A percentile compares a stretch with the other conserved stretches of the same genome.
Evolutionary conservation across 1,140 invertebrate genomes (phyloP).

Genomic region (Calycopis cecrops): DNA sequence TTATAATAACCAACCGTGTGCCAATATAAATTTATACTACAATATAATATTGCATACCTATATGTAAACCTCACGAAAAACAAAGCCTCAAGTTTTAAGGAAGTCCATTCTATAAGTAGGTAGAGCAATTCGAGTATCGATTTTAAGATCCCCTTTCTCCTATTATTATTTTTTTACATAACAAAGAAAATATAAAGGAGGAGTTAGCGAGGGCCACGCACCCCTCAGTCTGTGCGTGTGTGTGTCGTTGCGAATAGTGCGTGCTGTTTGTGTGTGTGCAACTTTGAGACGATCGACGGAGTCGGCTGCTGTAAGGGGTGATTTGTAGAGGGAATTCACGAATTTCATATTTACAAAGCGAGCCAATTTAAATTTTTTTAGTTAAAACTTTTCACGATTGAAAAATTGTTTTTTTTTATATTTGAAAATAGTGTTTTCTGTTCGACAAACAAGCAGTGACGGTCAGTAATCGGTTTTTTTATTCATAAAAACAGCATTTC

Average conservation of each 20-base stretch:
- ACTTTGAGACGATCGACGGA: slow-evolving; percentile 65
- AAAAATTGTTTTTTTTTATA: too few species aligned
- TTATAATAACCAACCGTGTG: too few species aligned
- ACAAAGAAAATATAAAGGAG: slow-evolving; percentile 72
- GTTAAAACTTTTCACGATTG: too few species aligned
- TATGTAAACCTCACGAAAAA: slow-evolving; percentile 1
- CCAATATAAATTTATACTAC: too few species aligned
- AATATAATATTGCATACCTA: too few species aligned
- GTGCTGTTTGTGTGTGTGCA: slow-evolving; percentile 39
- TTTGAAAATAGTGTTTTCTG: too few species aligned
- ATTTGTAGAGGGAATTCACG: slow-evolving; percentile 38
- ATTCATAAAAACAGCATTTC: too few species aligned
- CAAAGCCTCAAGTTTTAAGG: slow-evolving; percentile 24
- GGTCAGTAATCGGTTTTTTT: too few species aligned
- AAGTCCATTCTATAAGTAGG: slow-evolving; percentile 33
- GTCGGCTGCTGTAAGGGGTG: slow-evolving; percentile 58
- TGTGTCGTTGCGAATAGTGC: slow-evolving; percentile 50
- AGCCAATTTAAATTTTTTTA: slow-evolving; percentile 4
- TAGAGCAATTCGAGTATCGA: slow-evolving; percentile 62
- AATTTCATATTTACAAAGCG: slow-evolving; percentile 31
- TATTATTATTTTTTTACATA: slow-evolving; percentile 74
- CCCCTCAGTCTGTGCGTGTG: slow-evolving; percentile 39
- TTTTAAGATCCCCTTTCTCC: slow-evolving; percentile 68
- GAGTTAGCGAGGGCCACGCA: slow-evolving; percentile 60
- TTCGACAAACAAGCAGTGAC: too few species aligned